Evolutionary conservation across 2,113 vertebrate species (phyloP).

Genomic region (Scytalopus superciliaris): DNA sequence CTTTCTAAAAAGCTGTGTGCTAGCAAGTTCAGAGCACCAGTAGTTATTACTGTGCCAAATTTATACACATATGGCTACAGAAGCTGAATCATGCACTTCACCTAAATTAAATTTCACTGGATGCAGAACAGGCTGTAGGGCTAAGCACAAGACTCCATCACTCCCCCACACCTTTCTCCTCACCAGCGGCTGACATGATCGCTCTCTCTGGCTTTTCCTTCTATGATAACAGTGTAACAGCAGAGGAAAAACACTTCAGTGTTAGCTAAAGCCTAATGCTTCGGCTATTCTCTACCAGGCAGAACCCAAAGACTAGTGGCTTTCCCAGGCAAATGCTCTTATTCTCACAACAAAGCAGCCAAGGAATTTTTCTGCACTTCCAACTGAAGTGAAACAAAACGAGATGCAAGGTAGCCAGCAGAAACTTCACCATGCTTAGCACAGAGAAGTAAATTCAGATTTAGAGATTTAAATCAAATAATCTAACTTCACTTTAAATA

Average conservation of each 20-base stretch:
- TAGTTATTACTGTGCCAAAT: background rate
- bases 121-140: background rate
- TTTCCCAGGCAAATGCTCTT: background rate
- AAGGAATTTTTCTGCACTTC: background rate
- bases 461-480: background rate
- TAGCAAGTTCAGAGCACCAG: background rate
- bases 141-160: background rate
- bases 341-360: background rate
- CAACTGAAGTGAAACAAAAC: background rate
- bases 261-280: background rate
- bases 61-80: fast-evolving
- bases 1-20: background rate
- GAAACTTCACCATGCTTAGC: background rate
- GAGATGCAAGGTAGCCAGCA: background rate
- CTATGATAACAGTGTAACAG: background rate
- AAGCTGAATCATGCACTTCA: background rate
- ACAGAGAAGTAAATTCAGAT: background rate
- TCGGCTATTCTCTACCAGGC: background rate
- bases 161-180: background rate
- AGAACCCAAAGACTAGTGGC: background rate
- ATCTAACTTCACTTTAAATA: background rate
- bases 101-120: background rate
- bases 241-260: background rate
- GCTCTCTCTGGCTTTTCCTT: background rate
- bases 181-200: background rate